phyloP scores from a whole-genome alignment of 2,113 vertebrate species.

The Laterallus jamaicensis region DNA sequence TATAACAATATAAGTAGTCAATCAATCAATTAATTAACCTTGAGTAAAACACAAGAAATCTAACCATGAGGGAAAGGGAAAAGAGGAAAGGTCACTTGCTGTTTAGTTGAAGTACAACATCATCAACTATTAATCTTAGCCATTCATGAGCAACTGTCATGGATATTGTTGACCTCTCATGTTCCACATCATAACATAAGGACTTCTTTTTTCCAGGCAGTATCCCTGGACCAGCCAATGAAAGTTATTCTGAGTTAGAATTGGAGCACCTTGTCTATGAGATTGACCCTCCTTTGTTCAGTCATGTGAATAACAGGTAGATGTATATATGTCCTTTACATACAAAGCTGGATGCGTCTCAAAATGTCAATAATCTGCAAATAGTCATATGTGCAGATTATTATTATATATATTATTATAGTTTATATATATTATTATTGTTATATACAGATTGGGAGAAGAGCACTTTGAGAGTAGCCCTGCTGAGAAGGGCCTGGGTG shows the following conservation, averaged over 20 bases:
- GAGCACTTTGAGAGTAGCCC: no score
- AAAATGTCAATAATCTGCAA: not conserved
- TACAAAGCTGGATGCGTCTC: not conserved
- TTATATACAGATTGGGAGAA: no score
- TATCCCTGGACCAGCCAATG: not conserved
- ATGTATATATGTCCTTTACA: not conserved
- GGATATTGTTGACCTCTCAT: not conserved
- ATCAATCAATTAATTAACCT: not conserved
- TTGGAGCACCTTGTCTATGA: not conserved
- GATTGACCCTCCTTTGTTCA: not conserved
- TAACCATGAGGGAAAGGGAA: not conserved
- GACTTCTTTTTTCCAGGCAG: not conserved
- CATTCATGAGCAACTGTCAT: not conserved
- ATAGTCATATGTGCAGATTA: no score
- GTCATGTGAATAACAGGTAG: not conserved
- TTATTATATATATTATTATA: no score
- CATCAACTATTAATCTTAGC: not conserved
- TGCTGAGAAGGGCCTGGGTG: no score
- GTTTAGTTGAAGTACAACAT: not conserved
- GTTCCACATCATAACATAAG: not conserved
- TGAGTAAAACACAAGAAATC: not conserved
- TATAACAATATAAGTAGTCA: not conserved
- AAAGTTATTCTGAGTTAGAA: not conserved
- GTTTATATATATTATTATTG: no score
- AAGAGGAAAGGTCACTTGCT: not conserved